Percentiles rank a stretch among this genome's conserved stretches.
phyloP scores from a whole-genome alignment of 2,113 vertebrate genomes.

The Ascaphus truei region DNA sequence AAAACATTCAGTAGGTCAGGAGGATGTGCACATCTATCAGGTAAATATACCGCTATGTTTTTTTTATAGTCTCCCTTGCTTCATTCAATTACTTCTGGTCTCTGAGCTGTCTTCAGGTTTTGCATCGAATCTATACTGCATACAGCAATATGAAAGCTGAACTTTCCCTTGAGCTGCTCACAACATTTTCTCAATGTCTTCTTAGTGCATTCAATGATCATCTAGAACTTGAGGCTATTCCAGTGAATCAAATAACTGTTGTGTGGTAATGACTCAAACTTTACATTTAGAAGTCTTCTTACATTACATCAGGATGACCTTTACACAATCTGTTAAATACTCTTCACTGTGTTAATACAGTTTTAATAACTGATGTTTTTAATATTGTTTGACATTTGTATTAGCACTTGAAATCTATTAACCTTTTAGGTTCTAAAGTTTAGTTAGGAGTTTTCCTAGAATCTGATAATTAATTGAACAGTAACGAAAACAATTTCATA shows the following conservation, averaged over 20 bases:
- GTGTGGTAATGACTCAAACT: neutral
- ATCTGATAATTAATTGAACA: too few relatives aligned
- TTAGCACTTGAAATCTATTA: neutral
- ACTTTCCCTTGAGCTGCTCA: slow-evolving; percentile 1
- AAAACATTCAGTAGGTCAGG: neutral
- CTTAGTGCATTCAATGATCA: neutral
- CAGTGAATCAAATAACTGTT: neutral
- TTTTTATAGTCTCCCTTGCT: neutral
- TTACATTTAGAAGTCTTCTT: neutral
- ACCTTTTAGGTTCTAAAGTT: neutral
- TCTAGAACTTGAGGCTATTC: neutral
- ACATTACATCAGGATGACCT: neutral
- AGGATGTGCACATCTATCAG: slow-evolving; percentile 7
- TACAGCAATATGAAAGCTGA: neutral
- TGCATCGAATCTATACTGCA: neutral
- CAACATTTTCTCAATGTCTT: slow-evolving; percentile 1
- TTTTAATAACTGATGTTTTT: neutral
- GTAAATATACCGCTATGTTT: neutral
- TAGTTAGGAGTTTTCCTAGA: neutral
- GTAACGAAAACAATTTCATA: too few relatives aligned
- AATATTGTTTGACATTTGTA: slow-evolving; percentile 2
- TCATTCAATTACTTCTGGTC: slow-evolving; percentile 16
- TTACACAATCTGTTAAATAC: neutral
- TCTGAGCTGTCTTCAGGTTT: slow-evolving; percentile 3
- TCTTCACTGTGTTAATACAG: neutral